A percentile compares a stretch with the other conserved stretches of the same genome.
phyloP scores from a whole-genome alignment of 2,113 vertebrate genomes.

The Microtus montanus region DNA sequence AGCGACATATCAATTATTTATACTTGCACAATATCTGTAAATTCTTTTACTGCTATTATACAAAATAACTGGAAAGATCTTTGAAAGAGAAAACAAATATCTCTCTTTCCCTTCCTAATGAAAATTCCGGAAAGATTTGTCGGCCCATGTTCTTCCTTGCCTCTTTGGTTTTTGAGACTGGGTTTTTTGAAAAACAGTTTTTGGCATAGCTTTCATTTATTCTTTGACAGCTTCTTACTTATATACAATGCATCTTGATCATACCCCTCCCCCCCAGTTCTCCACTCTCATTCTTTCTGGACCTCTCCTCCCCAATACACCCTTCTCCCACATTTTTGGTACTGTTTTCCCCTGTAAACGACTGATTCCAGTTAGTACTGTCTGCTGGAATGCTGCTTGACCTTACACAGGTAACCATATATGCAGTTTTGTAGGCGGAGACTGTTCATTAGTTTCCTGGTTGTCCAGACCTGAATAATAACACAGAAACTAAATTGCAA shows the following conservation, averaged over 20 bases:
- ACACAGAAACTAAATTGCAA: too few species aligned
- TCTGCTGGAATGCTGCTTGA: background rate
- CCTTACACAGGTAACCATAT: background rate
- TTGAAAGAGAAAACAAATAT: background rate
- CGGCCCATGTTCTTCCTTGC: background rate
- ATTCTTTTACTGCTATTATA: slow-evolving; percentile 50
- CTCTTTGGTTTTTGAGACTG: background rate
- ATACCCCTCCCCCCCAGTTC: too few species aligned
- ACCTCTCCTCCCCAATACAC: too few species aligned
- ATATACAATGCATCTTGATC: background rate
- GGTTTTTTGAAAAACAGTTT: background rate
- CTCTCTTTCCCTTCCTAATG: background rate
- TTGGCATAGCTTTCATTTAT: background rate
- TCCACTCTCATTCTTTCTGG: background rate
- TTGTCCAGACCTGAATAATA: too few species aligned
- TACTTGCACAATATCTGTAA: background rate
- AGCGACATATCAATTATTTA: slow-evolving; percentile 18
- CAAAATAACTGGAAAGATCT: slow-evolving; percentile 32
- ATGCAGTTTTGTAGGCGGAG: too few species aligned
- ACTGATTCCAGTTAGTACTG: background rate
- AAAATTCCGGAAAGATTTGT: background rate
- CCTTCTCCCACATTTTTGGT: background rate
- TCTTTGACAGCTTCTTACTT: background rate
- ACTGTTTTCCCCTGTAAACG: background rate
- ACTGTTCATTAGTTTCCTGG: too few species aligned